These are phyloP conservation scores for Onychomys torridus DNA, from an alignment of 2,797 vertebrate species.

Conservation along the genomic window DNA sequence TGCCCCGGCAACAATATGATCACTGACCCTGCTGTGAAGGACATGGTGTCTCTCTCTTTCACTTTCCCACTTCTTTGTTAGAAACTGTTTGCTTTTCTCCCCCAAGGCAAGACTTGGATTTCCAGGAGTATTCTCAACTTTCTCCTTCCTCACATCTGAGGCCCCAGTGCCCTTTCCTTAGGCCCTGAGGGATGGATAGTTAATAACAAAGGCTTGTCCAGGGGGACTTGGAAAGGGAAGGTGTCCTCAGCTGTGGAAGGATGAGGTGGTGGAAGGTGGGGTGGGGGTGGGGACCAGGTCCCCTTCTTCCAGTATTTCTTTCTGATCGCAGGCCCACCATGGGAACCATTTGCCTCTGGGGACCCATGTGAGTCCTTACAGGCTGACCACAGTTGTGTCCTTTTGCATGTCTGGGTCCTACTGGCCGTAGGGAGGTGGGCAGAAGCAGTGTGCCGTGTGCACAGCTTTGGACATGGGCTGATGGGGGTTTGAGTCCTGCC, in stretches of 20 bases:
- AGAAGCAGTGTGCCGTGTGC: rapidly evolving
- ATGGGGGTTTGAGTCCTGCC: not conserved
- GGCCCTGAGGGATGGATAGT: not conserved
- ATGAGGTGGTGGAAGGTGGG: no score
- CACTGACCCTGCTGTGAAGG: not conserved
- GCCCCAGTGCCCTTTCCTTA: not conserved
- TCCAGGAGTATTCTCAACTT: not conserved
- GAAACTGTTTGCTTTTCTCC: constrained; percentile 12
- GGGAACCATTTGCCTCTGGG: not conserved
- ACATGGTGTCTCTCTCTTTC: constrained; percentile 54
- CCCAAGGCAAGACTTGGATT: not conserved
- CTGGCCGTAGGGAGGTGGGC: not conserved
- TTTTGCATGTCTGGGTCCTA: not conserved
- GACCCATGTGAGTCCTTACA: not conserved
- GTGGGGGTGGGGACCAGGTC: not conserved
- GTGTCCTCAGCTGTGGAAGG: no score
- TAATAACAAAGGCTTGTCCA: not conserved
- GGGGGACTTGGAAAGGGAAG: not conserved
- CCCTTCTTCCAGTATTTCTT: not conserved
- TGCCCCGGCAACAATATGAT: constrained; percentile 66
- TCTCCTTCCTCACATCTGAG: not conserved
- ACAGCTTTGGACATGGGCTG: not conserved
- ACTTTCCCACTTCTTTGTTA: constrained; percentile 31
- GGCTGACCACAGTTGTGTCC: not conserved
- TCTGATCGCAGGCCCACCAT: no score